Evolutionary conservation across 2,888 invertebrate genomes (phyloP).

Genomic region (Nemotelus nigrinus): DNA sequence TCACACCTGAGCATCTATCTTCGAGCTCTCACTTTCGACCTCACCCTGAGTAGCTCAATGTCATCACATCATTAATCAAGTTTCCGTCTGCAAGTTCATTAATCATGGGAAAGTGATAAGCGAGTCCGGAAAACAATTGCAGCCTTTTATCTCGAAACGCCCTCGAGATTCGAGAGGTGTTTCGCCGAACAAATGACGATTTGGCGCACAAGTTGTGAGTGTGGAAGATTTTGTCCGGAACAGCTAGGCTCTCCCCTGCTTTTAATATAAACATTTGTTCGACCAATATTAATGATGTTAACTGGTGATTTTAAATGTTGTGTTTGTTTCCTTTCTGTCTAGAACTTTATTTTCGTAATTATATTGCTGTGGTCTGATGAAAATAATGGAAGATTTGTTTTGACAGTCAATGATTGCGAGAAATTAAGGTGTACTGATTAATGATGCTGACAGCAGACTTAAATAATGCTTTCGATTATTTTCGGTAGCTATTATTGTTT

Average conservation of each 20-base stretch:
- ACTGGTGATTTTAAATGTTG: conserved; percentile 48
- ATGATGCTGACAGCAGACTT: conserved; percentile 39
- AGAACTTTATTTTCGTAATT: conserved; percentile 46
- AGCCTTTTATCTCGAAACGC: conserved; percentile 26
- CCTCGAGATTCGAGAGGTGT: not conserved
- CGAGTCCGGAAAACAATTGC: conserved; percentile 45
- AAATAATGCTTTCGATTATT: conserved; percentile 40
- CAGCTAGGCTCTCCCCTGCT: conserved; percentile 28
- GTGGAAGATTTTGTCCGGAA: not conserved
- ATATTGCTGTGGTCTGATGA: conserved; percentile 61
- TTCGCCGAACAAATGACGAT: conserved; percentile 10
- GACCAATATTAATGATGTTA: conserved; percentile 51
- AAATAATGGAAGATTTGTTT: conserved; percentile 63
- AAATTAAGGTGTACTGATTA: conserved; percentile 51
- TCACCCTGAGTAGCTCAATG: conserved; percentile 22
- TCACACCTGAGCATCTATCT: conserved; percentile 33
- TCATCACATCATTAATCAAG: conserved; percentile 49
- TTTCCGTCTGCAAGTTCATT: conserved; percentile 46
- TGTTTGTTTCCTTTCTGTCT: conserved; percentile 45
- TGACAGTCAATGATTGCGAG: conserved; percentile 58
- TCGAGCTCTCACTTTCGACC: conserved; percentile 25
- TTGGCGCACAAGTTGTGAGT: conserved; percentile 4
- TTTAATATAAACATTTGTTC: conserved; percentile 50
- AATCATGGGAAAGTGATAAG: conserved; percentile 48
- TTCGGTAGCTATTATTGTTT: conserved; percentile 15